Base-by-base conservation (phyloP, 2,888 invertebrate genomes). In the Apamea sordens region DNA sequence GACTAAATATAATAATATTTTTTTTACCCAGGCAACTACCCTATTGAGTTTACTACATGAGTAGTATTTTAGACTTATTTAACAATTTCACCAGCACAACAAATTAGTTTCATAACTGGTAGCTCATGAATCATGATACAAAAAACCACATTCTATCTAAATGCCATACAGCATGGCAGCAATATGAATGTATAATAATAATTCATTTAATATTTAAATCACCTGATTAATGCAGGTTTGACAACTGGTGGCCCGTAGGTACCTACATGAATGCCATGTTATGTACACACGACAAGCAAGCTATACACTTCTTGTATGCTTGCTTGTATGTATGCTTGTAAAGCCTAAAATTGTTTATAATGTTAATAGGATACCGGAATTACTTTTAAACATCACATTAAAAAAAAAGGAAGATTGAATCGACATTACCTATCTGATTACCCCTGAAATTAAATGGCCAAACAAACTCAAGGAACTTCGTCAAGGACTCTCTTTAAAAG, bases 141-240 rank as follows among this genome's bases (percentile, higher is more conserved):
- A 18, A 44, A 53, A 64, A 44, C 44, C 32, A 68, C 41, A 81
- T 85, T 72, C 44, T 59, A 15, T 64, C 21, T 44, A 80, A 80
- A 80, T 85, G 72, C 81, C 85, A 76, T 64, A 73, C 68, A 81
- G 59, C 70, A 50, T 67, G 86, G 3, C 47, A 41, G 53, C 65
- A 59, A 78, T 69, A 56, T 69, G 67, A 86, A 86, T 86, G n/a
- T n/a, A 61, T 69, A 77, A 77, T 85, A 24, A 32, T 32, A 47
- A 79, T 79, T 77, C 44, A 82, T 81, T 50, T 18, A 74, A 67
- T 70, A 73, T 84, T 77, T 69, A 44, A 82, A 74, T 24, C 67
- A 10, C 15, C n/a, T 72, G 63, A 74, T 82, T 47, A 77, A 82
- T 86, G 67, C 77, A 82, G 8, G n/a, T 63, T 44, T 56, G 63